A percentile compares a stretch with the other conserved stretches of the same genome.
phyloP scores from a whole-genome alignment of 2,113 vertebrate genomes.

The Salvelinus namaycush region DNA sequence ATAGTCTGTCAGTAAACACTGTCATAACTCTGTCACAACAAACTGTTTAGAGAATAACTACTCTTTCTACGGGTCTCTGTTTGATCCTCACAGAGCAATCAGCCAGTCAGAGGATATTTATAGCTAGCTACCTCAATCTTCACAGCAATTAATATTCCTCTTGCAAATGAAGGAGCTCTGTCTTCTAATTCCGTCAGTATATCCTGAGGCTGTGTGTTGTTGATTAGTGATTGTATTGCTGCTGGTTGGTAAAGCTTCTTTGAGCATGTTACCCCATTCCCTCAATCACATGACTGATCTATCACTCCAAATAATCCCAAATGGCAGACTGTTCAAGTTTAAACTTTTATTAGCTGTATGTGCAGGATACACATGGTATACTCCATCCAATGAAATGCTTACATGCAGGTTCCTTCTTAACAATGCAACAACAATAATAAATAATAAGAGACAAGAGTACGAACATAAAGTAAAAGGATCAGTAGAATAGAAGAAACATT shows the following conservation, averaged over 20 bases:
- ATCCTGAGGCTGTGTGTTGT: slow-evolving; percentile 31
- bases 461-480: too few relatives aligned
- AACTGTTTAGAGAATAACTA: slow-evolving; percentile 63
- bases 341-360: too few relatives aligned
- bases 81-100: slow-evolving; percentile 58
- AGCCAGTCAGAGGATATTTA: slow-evolving; percentile 64
- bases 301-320: background rate
- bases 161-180: slow-evolving; percentile 57
- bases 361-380: too few relatives aligned
- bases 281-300: slow-evolving; percentile 6
- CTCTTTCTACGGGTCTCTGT: slow-evolving; percentile 47
- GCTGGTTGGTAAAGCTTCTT: slow-evolving; percentile 33
- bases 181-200: slow-evolving; percentile 40
- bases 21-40: slow-evolving; percentile 66
- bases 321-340: too few relatives aligned
- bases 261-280: slow-evolving; percentile 31
- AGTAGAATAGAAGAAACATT: too few relatives aligned
- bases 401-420: too few relatives aligned
- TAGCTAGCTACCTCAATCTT: slow-evolving; percentile 57
- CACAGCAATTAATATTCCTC: slow-evolving; percentile 59
- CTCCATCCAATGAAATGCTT: too few relatives aligned
- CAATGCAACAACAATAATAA: too few relatives aligned
- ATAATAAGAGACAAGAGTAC: too few relatives aligned
- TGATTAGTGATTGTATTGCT: slow-evolving; percentile 32
- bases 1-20: slow-evolving; percentile 66